phyloP scores from a whole-genome alignment of 2,888 invertebrate genomes.

The Stenichneumon culpator region DNA sequence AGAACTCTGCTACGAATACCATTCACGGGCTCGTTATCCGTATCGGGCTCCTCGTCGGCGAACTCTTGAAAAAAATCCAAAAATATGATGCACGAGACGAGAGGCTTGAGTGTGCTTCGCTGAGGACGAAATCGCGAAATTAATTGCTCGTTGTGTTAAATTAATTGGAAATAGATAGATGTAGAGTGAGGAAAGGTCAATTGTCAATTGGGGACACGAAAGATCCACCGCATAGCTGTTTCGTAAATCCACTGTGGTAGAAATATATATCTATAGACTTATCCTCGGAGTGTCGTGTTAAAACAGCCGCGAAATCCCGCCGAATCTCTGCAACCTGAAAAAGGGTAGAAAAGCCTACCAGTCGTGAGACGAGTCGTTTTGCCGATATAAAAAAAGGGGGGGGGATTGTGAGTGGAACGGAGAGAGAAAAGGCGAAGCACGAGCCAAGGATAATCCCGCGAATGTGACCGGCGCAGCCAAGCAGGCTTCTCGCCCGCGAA shows the following conservation, averaged over 20 bases:
- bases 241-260: conserved; percentile 6
- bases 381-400: conserved; percentile 53
- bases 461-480: conserved; percentile 63
- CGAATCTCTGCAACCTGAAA: conserved; percentile 51
- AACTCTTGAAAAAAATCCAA: background rate
- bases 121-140: background rate
- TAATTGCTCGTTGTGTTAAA: background rate
- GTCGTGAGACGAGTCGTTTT: conserved; percentile 44
- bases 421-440: conserved; percentile 45
- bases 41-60: background rate
- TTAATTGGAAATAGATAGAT: background rate
- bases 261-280: conserved; percentile 2
- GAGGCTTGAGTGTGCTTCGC: background rate
- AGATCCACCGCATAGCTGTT: background rate
- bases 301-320: conserved; percentile 64
- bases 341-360: conserved; percentile 47
- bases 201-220: background rate
- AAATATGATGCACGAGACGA: background rate
- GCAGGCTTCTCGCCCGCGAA: conserved; percentile 68
- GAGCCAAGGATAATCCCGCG: conserved; percentile 67
- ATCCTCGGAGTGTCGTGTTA: conserved; percentile 44
- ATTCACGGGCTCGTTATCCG: background rate
- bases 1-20: background rate
- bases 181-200: background rate
- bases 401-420: conserved; percentile 8